Evolutionary conservation across 2,113 vertebrate genomes (phyloP), one percentile per base, ranked within the genome.

Genomic region (Otolemur garnettii): DNA sequence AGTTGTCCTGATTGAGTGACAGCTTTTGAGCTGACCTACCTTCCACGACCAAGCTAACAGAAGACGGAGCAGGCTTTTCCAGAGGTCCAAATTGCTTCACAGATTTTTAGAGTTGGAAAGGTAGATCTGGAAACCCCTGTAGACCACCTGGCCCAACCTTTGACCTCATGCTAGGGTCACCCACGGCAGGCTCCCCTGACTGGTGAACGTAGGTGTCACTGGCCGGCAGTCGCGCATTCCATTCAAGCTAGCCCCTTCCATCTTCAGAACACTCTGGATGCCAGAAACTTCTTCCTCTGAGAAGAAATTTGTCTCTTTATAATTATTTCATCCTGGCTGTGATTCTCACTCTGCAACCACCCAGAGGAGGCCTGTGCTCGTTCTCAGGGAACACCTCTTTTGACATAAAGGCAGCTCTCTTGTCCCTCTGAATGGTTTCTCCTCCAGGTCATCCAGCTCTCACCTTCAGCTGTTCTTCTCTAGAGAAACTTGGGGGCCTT

Each of bases 241-340:
- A 55, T 45, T 24, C 17, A 57, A 80, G 22, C 45, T 12, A 71
- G 28, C 12, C 30, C 38, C n/a, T 74, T 86, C 74, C 30, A n/a
- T 87, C 42, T 92, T 78, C 71, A 42, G 57, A 78, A 87, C 80
- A 90, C n/a, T 87, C 38, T 77, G 80, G n/a, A 10, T 69, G 28
- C 81, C 71, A 42, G 26, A 90, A 92, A 42, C 30, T 64, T 93
- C 60, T 94, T 88, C 30, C 69, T 79, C 55, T 81, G 60, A 85
- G n/a, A 33, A 81, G 83, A 93, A 75, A 85, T 85, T 21, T 94
- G 4, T 81, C 22, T 81, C 9, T 50, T 24, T 85, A 3, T 91
- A 62, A 79, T 53, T 71, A 64, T 69, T 86, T 87, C 62, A 45
- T 33, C 24, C 33, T 69, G 85, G 12, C 14, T 59, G 45, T 85